Percentiles rank a stretch among this genome's conserved stretches.
Conservation (phyloP, 1,140 invertebrate species). For the Zaprionus vittiger region DNA sequence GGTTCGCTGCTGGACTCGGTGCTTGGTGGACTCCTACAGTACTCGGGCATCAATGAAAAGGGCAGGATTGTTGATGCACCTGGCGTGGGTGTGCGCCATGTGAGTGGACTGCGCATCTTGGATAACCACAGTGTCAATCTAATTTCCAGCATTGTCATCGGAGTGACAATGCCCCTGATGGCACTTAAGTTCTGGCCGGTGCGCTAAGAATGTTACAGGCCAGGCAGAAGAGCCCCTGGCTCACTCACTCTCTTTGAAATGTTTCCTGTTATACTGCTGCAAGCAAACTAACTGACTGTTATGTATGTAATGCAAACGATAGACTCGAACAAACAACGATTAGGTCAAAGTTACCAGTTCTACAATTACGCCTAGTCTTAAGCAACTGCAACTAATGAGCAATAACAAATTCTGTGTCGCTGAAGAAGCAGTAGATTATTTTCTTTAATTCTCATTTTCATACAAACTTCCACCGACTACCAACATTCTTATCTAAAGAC, state of each 20-base stretch:
- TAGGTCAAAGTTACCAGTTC: slow-evolving; percentile 6
- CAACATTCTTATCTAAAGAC: background rate
- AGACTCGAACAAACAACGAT: slow-evolving; percentile 45
- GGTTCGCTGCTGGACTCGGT: slow-evolving; percentile 94
- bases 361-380: background rate
- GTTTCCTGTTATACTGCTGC: slow-evolving; percentile 24
- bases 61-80: slow-evolving; percentile 91
- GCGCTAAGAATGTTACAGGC: slow-evolving; percentile 36
- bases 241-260: background rate
- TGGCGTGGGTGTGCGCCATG: slow-evolving; percentile 89
- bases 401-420: background rate
- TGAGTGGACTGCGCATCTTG: slow-evolving; percentile 91
- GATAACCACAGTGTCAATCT: slow-evolving; percentile 97
- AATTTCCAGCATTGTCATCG: slow-evolving; percentile 91
- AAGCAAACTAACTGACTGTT: slow-evolving; percentile 43
- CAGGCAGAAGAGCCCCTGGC: too few relatives aligned
- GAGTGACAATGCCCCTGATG: slow-evolving; percentile 89
- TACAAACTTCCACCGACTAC: background rate
- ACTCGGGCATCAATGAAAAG: slow-evolving; percentile 90
- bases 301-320: slow-evolving; percentile 41
- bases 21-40: slow-evolving; percentile 93
- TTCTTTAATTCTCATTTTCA: background rate
- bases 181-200: slow-evolving; percentile 88
- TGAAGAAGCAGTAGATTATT: too few relatives aligned
- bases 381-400: background rate